Percentiles rank a stretch among this genome's conserved stretches.
Evolutionary conservation across 1,140 invertebrate species (phyloP).

Genomic region (Platorchestia sp.): DNA sequence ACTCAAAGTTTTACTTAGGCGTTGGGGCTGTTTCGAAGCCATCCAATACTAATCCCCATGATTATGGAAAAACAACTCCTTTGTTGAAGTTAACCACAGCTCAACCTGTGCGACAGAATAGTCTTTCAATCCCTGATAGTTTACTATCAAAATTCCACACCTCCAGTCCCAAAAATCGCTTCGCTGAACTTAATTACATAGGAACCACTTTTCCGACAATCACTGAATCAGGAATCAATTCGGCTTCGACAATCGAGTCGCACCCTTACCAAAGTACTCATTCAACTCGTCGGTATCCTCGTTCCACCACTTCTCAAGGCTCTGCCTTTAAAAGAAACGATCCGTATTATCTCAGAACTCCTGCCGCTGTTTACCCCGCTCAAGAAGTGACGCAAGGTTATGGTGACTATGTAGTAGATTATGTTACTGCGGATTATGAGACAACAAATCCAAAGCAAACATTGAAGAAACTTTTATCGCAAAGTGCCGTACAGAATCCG

Average conservation of each 20-base stretch:
- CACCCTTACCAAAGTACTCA: not conserved
- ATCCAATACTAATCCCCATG: not conserved
- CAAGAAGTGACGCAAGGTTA: not conserved
- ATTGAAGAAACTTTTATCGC: not conserved
- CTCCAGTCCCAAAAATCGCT: not conserved
- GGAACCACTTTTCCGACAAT: not conserved
- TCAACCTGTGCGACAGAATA: not conserved
- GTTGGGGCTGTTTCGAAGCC: not conserved
- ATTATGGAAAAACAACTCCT: not conserved
- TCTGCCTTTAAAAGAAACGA: not conserved
- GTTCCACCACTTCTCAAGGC: not conserved
- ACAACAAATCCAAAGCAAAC: constrained; percentile 9
- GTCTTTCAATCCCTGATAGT: not conserved
- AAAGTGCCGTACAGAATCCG: not conserved
- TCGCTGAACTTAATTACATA: not conserved
- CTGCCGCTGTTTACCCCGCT: not conserved
- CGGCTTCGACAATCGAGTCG: not conserved
- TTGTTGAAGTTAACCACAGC: not conserved
- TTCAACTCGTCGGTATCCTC: not conserved
- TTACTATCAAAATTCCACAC: not conserved
- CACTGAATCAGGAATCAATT: constrained; percentile 20
- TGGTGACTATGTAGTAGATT: constrained; percentile 14
- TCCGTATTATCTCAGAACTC: not conserved
- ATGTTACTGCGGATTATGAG: not conserved
- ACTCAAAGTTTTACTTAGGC: not conserved